Base-by-base conservation (phyloP, 2,888 invertebrate genomes). In the Diadegma fenestrale region DNA sequence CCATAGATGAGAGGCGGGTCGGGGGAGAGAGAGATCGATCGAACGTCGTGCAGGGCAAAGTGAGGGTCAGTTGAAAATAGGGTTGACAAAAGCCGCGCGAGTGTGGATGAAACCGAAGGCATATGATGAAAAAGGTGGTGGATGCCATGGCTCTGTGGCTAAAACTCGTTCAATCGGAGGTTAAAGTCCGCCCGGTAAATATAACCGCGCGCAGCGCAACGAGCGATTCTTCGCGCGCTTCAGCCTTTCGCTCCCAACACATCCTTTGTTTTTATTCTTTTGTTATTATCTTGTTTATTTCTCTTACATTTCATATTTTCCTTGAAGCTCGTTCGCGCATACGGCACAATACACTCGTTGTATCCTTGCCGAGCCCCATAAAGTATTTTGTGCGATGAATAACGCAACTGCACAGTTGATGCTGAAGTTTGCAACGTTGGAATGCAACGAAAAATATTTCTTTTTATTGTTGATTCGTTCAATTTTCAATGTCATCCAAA, bases 161-260 rank as follows among this genome's bases (percentile, higher is more conserved):
- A 51, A 51, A 69, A 79, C 69, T 79, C 69, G 80, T 79, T 83
- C 79, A 69, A 80, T 80, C 63, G 75, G 63, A 51, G 69, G 43
- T 75, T 63, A 7, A 54, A 83, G 69, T 80, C 37, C 3, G 5
- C 75, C 73, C 75, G 63, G 61, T 48, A 26, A 78, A 45, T 14
- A 19, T 30, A 14, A 33, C 64, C 37, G 37, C 33, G 3, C 33
- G 12, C 22, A 54, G 3, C 54, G 12, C 58, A 58, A 54, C 22
- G 12, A 14, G 17, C 8, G 22, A 22, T 12, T 26, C 22, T 12
- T 54, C 22, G 8, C 22, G 0, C 0, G 2, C 2, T 22, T n/a
- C n/a, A n/a, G n/a, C n/a, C 22, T 54, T 12, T 1, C 12, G 22
- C 4, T 2, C 22, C 1, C 54, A 22, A n/a, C n/a, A n/a, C n/a